Percentiles rank a stretch among this genome's conserved stretches.
Evolutionary conservation across 2,797 vertebrate species (phyloP).

Genomic region (Anguilla marmorata): DNA sequence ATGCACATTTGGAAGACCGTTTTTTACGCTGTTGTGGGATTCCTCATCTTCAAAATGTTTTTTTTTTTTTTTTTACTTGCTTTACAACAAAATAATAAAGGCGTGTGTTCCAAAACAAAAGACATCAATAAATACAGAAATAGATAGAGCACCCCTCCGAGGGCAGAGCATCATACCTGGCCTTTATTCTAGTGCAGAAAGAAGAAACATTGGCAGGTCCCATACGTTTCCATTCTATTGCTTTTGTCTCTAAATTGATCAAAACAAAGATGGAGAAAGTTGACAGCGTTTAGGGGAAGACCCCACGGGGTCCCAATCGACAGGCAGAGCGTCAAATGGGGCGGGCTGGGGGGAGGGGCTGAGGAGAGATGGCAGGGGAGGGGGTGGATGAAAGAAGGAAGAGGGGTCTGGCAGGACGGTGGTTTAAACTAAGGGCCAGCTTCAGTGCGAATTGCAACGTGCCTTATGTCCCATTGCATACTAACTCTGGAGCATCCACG

Average conservation of each 20-base stretch:
- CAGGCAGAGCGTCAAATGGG: constrained; percentile 29
- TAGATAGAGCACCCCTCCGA: not conserved
- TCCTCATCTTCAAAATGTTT: not conserved
- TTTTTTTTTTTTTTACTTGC: not conserved
- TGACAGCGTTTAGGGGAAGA: constrained; percentile 57
- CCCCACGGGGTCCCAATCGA: constrained; percentile 45
- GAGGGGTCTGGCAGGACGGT: not conserved
- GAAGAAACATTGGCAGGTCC: constrained; percentile 77
- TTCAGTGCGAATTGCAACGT: not conserved
- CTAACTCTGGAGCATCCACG: not conserved
- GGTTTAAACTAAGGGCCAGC: constrained; percentile 1
- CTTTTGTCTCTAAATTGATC: constrained; percentile 74
- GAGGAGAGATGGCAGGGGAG: not conserved
- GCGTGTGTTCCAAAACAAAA: constrained; percentile 24
- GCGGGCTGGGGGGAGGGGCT: not conserved
- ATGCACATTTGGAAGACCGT: not conserved
- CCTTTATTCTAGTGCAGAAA: constrained; percentile 69
- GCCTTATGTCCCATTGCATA: not conserved
- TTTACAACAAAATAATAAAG: not conserved
- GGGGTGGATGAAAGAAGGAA: not conserved
- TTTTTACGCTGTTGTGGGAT: not conserved
- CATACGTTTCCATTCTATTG: constrained; percentile 65
- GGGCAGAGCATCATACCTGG: constrained; percentile 19
- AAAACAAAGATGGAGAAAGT: constrained; percentile 68
- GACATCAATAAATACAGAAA: constrained; percentile 24